phyloP scores from a whole-genome alignment of 2,888 invertebrate genomes.

The Cylindroiulus punctatus region DNA sequence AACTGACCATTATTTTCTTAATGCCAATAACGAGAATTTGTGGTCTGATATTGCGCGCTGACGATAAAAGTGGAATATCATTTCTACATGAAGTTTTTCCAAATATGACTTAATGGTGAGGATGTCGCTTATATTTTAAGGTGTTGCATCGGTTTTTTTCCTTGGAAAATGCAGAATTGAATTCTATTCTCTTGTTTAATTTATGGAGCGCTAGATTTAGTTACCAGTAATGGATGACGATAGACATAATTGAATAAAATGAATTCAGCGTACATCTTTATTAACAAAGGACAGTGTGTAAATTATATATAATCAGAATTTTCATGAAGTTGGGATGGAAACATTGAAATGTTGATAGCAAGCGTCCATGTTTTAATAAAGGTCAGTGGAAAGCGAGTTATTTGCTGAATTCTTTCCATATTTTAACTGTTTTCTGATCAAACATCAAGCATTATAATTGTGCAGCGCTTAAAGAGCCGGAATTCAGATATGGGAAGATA shows the following conservation, averaged over 20 bases:
- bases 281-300: constrained; percentile 12
- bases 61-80: not conserved
- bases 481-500: no score
- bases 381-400: constrained; percentile 34
- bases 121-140: not conserved
- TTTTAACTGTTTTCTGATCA: no score
- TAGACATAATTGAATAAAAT: constrained; percentile 29
- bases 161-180: constrained; percentile 22
- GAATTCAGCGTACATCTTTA: constrained; percentile 14
- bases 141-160: not conserved
- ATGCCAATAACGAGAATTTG: not conserved
- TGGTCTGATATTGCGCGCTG: not conserved
- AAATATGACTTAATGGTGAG: not conserved
- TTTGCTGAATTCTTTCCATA: not conserved
- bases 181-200: not conserved
- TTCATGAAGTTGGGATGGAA: constrained; percentile 23
- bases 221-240: constrained; percentile 7
- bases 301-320: constrained; percentile 36
- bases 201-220: constrained; percentile 37
- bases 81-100: constrained; percentile 22
- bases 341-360: not conserved
- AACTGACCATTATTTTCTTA: not conserved
- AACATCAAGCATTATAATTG: no score
- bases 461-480: no score
- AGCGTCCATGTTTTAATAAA: constrained; percentile 47